Evolutionary conservation across 2,113 vertebrate species (phyloP).

Genomic region (Thinocorus orbignyianus): DNA sequence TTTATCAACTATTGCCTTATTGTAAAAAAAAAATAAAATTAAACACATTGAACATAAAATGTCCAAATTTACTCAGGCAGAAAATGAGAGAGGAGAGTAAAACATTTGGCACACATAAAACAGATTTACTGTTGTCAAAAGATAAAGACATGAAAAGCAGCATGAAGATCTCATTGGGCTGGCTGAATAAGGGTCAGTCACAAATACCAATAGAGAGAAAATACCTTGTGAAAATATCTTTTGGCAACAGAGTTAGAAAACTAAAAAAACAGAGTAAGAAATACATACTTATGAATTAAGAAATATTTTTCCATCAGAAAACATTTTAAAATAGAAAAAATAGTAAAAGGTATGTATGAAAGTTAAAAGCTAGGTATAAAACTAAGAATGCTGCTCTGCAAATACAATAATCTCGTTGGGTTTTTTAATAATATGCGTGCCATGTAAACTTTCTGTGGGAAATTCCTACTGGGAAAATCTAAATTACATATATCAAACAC

Average conservation of each 20-base stretch:
- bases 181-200: not conserved
- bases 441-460: not conserved
- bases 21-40: not conserved
- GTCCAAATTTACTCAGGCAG: not conserved
- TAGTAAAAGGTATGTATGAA: not conserved
- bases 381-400: not conserved
- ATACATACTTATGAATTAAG: not conserved
- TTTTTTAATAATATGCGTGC: not conserved
- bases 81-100: not conserved
- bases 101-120: not conserved
- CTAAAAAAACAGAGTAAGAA: not conserved
- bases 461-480: not conserved
- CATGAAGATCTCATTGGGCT: not conserved
- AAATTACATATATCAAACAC: not conserved
- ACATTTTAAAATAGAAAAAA: not conserved
- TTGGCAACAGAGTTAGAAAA: not conserved
- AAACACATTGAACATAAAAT: not conserved
- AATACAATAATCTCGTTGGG: not conserved
- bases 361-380: not conserved
- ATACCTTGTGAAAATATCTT: not conserved
- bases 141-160: not conserved
- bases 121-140: not conserved
- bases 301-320: not conserved
- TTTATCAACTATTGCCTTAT: not conserved
- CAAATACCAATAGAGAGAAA: not conserved